Percentiles rank a stretch among this genome's conserved stretches.
These are phyloP conservation scores for Zaprionus gabonicus DNA, from an alignment of 1,140 invertebrate genomes.

Conservation along the genomic window DNA sequence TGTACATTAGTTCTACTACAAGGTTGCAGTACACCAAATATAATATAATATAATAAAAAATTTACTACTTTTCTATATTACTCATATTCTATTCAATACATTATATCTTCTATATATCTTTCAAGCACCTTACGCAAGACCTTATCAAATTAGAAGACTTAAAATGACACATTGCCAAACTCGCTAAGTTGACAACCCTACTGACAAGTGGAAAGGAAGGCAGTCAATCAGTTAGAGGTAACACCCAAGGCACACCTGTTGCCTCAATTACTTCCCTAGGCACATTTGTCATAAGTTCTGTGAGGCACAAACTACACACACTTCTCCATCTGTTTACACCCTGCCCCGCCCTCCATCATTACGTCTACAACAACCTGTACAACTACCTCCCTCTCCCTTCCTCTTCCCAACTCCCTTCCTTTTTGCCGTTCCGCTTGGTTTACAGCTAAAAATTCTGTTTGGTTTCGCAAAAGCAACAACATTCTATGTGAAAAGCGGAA, in stretches of 20 bases:
- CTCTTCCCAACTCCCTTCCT: not conserved
- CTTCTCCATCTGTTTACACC: not conserved
- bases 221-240: not conserved
- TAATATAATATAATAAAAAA: too few relatives aligned
- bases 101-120: not conserved
- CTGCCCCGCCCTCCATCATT: not conserved
- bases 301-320: not conserved
- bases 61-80: too few relatives aligned
- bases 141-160: not conserved
- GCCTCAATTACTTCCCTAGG: not conserved
- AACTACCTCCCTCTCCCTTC: not conserved
- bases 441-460: constrained; percentile 40
- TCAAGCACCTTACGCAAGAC: not conserved
- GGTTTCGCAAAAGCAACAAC: constrained; percentile 20
- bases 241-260: not conserved
- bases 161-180: not conserved
- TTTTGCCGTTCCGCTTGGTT: constrained; percentile 62
- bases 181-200: not conserved
- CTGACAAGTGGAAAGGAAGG: not conserved
- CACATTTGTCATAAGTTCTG: constrained; percentile 1
- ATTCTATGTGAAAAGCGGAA: constrained; percentile 23
- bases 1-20: too few relatives aligned
- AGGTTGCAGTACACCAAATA: too few relatives aligned
- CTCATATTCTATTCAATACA: too few relatives aligned
- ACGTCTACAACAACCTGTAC: constrained; percentile 14